phyloP scores from a whole-genome alignment of 2,113 vertebrate genomes.

The Bombycilla garrulus region DNA sequence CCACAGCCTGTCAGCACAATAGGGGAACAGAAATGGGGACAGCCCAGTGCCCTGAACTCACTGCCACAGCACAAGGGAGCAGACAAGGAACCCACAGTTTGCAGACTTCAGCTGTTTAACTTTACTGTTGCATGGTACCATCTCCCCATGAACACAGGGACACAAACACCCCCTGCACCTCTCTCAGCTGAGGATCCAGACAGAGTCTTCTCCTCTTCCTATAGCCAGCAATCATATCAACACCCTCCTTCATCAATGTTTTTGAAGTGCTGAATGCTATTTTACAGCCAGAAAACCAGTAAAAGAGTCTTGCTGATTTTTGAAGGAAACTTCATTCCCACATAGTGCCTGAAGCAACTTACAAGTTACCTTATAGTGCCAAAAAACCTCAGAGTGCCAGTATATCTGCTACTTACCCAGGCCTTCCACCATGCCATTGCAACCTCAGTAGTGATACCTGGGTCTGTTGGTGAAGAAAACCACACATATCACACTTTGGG shows the following conservation, averaged over 20 bases:
- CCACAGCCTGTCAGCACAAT: background rate
- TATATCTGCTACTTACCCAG: conserved; percentile 48
- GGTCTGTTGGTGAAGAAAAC: background rate
- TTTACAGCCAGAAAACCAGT: background rate
- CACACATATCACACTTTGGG: background rate
- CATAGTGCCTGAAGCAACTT: background rate
- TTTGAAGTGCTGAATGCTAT: background rate
- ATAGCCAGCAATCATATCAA: background rate
- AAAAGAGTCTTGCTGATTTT: background rate
- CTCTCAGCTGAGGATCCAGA: background rate
- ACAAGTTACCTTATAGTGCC: background rate
- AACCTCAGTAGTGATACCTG: background rate
- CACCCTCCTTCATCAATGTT: background rate
- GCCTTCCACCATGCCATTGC: conserved; percentile 63
- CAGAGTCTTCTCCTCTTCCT: background rate
- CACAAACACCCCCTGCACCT: background rate
- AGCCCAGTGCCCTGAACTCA: background rate
- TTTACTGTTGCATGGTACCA: background rate
- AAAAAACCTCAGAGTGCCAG: background rate
- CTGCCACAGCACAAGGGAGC: background rate
- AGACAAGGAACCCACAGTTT: background rate
- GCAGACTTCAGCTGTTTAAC: background rate
- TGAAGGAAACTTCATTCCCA: background rate
- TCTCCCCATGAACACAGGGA: background rate
- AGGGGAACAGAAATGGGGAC: background rate